A percentile compares a stretch with the other conserved stretches of the same genome.
phyloP scores from a whole-genome alignment of 1,140 invertebrate species.

The Drosophila ambigua region DNA sequence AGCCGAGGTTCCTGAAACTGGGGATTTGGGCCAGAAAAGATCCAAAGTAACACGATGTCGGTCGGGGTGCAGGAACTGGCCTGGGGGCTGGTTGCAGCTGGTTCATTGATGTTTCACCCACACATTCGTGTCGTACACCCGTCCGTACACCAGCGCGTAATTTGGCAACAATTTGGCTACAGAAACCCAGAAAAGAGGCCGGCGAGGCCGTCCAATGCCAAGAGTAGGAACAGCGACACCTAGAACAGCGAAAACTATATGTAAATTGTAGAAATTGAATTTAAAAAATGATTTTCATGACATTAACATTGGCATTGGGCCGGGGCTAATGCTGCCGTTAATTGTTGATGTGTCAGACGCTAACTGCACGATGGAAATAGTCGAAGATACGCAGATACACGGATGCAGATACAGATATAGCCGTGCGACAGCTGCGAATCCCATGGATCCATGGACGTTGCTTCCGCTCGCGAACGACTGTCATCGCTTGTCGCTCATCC shows the following conservation, averaged over 20 bases:
- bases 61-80: not conserved
- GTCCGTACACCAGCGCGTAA: conserved; percentile 25
- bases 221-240: conserved; percentile 51
- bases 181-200: conserved; percentile 35
- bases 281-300: conserved; percentile 74
- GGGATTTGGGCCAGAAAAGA: too few species aligned
- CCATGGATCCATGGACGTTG: conserved; percentile 32
- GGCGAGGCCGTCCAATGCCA: conserved; percentile 71
- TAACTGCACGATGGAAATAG: conserved; percentile 57
- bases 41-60: too few species aligned
- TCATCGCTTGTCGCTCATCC: conserved; percentile 52
- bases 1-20: conserved; percentile 6
- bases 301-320: conserved; percentile 75
- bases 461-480: conserved; percentile 44
- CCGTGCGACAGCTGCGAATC: conserved; percentile 47
- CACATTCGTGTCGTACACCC: conserved; percentile 3
- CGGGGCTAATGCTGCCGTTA: conserved; percentile 22
- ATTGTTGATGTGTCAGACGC: conserved; percentile 30
- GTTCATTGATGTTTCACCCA: conserved; percentile 29
- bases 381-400: conserved; percentile 14
- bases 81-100: conserved; percentile 4
- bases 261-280: conserved; percentile 46
- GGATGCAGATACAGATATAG: conserved; percentile 31
- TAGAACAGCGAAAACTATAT: conserved; percentile 37
- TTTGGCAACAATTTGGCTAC: conserved; percentile 55